These are phyloP conservation scores for Microtus californicus DNA, from an alignment of 2,797 vertebrate species.

Conservation along the genomic window DNA sequence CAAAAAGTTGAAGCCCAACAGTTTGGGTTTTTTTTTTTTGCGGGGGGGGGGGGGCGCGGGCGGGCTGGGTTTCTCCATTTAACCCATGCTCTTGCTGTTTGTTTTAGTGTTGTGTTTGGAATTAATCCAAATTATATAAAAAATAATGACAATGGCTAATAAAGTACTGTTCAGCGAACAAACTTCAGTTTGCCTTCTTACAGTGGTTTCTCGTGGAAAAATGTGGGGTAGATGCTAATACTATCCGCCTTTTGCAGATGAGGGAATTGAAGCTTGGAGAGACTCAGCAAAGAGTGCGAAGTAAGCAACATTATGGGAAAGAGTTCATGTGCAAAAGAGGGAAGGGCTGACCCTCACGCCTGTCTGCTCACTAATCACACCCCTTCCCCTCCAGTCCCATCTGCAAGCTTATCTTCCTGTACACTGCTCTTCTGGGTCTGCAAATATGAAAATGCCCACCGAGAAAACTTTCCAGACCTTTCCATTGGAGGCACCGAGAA, in stretches of 20 bases:
- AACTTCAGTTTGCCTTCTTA: not conserved
- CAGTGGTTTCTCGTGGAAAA: conserved; percentile 31
- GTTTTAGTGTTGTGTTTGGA: not conserved
- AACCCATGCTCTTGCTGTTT: not conserved
- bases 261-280: not conserved
- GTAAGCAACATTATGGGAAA: not conserved
- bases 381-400: not conserved
- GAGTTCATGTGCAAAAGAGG: not conserved
- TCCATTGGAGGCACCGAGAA: conserved; percentile 64
- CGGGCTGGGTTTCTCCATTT: not conserved
- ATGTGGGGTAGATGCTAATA: not conserved
- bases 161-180: not conserved
- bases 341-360: not conserved
- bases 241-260: not conserved
- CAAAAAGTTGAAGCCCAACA: not conserved
- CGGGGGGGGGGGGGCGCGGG: not conserved
- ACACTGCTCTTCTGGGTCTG: not conserved
- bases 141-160: not conserved
- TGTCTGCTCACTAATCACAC: not conserved
- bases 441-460: not conserved
- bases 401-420: not conserved
- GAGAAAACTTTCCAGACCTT: not conserved
- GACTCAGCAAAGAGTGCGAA: not conserved
- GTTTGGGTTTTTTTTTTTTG: too few species aligned
- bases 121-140: not conserved